Evolutionary conservation across 2,113 vertebrate genomes (phyloP).

Genomic region (Tautogolabrus adspersus): DNA sequence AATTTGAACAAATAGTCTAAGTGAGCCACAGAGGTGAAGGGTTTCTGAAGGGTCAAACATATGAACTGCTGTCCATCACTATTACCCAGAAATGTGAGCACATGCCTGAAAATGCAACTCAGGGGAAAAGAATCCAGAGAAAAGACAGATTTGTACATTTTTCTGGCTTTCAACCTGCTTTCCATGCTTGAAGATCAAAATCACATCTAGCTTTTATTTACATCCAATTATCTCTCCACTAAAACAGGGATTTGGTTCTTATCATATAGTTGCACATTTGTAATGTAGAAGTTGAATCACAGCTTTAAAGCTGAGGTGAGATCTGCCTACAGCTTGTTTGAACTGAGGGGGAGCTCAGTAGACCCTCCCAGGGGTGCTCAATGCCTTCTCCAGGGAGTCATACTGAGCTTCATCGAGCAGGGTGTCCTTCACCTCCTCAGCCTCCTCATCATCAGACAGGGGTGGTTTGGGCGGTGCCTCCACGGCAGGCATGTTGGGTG

Average conservation of each 20-base stretch:
- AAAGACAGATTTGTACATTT: not conserved
- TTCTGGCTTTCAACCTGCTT: not conserved
- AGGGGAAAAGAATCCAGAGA: not conserved
- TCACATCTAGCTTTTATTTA: slow-evolving; percentile 22
- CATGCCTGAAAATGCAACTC: not conserved
- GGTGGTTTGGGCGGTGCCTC: slow-evolving; percentile 53
- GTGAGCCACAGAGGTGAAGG: not conserved
- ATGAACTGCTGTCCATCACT: not conserved
- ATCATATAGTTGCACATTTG: not conserved
- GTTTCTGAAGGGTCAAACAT: not conserved
- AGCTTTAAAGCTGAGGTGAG: slow-evolving; percentile 5
- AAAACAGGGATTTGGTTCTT: not conserved
- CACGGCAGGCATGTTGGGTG: slow-evolving; percentile 36
- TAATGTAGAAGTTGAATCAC: slow-evolving; percentile 7
- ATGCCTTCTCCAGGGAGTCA: slow-evolving; percentile 55
- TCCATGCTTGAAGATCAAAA: slow-evolving; percentile 9
- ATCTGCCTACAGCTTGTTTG: slow-evolving; percentile 1
- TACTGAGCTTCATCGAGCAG: slow-evolving; percentile 49
- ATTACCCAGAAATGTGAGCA: not conserved
- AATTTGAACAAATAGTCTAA: not conserved
- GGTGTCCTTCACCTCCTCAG: not conserved
- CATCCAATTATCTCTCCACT: slow-evolving; percentile 15
- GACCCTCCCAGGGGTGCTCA: not conserved
- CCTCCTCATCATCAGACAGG: slow-evolving; percentile 50
- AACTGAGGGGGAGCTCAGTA: slow-evolving; percentile 7